Evolutionary conservation across 2,888 invertebrate genomes (phyloP).

Genomic region (Tetramorium bicarinatum): DNA sequence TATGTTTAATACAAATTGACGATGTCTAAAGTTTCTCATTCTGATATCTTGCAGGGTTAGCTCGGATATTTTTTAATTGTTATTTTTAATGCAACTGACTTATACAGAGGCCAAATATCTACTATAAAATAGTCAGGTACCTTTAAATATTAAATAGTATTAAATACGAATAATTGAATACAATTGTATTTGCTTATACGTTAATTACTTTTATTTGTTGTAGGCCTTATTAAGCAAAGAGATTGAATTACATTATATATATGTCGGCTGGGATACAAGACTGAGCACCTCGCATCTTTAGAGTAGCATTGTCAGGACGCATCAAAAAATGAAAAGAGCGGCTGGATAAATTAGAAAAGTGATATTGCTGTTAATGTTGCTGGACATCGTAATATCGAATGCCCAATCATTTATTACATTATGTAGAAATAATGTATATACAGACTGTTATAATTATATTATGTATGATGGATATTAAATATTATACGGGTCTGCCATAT

Average conservation of each 20-base stretch:
- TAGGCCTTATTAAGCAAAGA: slow-evolving; percentile 72
- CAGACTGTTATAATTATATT: slow-evolving; percentile 75
- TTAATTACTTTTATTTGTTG: slow-evolving; percentile 53
- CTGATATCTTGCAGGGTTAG: slow-evolving; percentile 54
- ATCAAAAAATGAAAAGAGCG: slow-evolving; percentile 53
- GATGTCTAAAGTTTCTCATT: not conserved
- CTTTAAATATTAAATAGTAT: slow-evolving; percentile 23
- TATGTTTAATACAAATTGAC: not conserved
- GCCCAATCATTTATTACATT: slow-evolving; percentile 78
- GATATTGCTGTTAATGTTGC: slow-evolving; percentile 76
- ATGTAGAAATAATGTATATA: slow-evolving; percentile 78
- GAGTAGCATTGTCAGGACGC: slow-evolving; percentile 66
- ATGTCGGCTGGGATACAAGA: slow-evolving; percentile 81
- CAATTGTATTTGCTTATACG: slow-evolving; percentile 46
- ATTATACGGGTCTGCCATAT: slow-evolving; percentile 82
- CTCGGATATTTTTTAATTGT: slow-evolving; percentile 53
- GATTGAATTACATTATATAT: slow-evolving; percentile 63
- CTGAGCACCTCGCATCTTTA: slow-evolving; percentile 81
- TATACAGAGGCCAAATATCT: slow-evolving; percentile 59
- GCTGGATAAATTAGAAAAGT: slow-evolving; percentile 56
- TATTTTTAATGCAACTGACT: slow-evolving; percentile 64
- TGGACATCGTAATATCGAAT: slow-evolving; percentile 72
- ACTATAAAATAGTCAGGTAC: slow-evolving; percentile 63
- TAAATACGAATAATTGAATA: slow-evolving; percentile 32
- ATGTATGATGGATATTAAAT: slow-evolving; percentile 74